Evolutionary conservation across 2,888 invertebrate genomes (phyloP).

Genomic region (Panopea generosa): DNA sequence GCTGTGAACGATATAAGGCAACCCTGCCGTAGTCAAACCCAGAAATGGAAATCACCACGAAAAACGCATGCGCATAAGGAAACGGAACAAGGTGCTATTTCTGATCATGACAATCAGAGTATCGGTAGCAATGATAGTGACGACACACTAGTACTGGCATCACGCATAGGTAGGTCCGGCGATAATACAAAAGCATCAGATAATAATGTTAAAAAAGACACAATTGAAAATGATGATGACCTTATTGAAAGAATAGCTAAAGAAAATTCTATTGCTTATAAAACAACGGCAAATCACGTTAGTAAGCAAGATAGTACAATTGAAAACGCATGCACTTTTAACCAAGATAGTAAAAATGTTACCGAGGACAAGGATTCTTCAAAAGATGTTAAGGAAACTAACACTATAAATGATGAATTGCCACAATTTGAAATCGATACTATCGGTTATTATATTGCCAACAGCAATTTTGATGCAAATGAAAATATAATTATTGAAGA

Average conservation of each 20-base stretch:
- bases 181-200: not conserved
- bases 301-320: no score
- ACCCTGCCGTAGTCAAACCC: no score
- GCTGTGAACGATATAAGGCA: no score
- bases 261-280: slow-evolving; percentile 15
- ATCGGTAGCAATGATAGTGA: slow-evolving; percentile 35
- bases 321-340: no score
- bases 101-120: slow-evolving; percentile 28
- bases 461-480: slow-evolving; percentile 2
- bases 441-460: slow-evolving; percentile 39
- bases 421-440: slow-evolving; percentile 38
- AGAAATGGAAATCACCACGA: no score
- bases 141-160: slow-evolving; percentile 30
- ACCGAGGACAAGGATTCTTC: no score
- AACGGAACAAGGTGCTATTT: no score
- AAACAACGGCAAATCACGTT: no score
- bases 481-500: not conserved
- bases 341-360: no score
- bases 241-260: slow-evolving; percentile 35
- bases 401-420: no score
- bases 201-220: not conserved
- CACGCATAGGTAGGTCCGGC: slow-evolving; percentile 12
- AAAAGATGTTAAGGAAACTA: no score
- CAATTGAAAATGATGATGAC: slow-evolving; percentile 13
- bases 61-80: no score